phyloP scores from a whole-genome alignment of 2,113 vertebrate species.

The Heteronetta atricapilla region DNA sequence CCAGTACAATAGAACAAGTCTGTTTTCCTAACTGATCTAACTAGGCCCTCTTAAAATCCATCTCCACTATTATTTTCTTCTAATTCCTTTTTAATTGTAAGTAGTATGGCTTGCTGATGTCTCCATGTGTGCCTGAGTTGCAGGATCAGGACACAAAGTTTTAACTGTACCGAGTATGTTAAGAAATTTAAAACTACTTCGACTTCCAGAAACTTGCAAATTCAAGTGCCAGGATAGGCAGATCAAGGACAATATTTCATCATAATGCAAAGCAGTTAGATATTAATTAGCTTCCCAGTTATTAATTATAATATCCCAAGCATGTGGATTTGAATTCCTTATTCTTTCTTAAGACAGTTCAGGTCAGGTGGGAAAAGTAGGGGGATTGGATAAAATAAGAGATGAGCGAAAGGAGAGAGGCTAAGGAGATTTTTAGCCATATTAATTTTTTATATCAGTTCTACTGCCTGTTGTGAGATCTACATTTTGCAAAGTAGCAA shows the following conservation, averaged over 20 bases:
- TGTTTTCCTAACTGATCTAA: not conserved
- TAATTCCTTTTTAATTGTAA: not conserved
- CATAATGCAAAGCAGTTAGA: not conserved
- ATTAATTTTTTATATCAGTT: not conserved
- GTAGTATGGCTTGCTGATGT: not conserved
- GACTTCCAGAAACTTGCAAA: not conserved
- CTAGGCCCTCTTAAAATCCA: not conserved
- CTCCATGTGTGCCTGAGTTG: not conserved
- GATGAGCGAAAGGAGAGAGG: not conserved
- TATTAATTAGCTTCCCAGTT: not conserved
- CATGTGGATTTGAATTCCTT: not conserved
- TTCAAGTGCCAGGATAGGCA: not conserved
- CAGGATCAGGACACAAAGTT: not conserved
- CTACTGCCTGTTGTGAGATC: not conserved
- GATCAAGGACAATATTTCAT: not conserved
- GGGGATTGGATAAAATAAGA: not conserved
- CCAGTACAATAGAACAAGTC: fast-evolving
- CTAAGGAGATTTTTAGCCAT: not conserved
- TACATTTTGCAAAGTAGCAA: not conserved
- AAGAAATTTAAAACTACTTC: not conserved
- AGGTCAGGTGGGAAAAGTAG: not conserved
- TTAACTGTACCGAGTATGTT: not conserved
- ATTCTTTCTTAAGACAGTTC: not conserved
- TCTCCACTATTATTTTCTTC: not conserved
- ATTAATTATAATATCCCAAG: not conserved